Evolutionary conservation across 2,113 vertebrate species (phyloP).

Genomic region (Mustelus asterias): DNA sequence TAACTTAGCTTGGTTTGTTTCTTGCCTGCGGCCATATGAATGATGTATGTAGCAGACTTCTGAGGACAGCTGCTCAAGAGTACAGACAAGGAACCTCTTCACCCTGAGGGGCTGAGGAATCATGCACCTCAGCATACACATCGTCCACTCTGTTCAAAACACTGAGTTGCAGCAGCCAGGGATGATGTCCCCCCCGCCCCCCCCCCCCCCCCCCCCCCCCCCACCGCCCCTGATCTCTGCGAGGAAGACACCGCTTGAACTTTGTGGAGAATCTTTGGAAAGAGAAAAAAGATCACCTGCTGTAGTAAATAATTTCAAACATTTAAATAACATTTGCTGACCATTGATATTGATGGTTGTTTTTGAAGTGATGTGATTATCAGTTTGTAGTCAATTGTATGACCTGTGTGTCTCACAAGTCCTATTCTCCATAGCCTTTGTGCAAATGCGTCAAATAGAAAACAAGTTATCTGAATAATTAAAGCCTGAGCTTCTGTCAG

Average conservation of each 20-base stretch:
- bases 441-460: not conserved
- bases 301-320: not conserved
- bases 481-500: not conserved
- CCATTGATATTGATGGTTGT: not conserved
- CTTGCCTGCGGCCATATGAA: not conserved
- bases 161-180: not conserved
- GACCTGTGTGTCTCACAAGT: not conserved
- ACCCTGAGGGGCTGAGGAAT: not conserved
- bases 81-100: not conserved
- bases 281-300: not conserved
- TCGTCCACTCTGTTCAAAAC: not conserved
- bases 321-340: not conserved
- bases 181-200: not conserved
- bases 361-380: not conserved
- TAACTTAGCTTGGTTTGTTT: not conserved
- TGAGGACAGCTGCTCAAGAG: not conserved
- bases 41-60: not conserved
- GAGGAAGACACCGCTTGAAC: not conserved
- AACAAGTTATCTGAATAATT: not conserved
- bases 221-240: not conserved
- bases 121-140: not conserved
- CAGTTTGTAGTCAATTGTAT: not conserved
- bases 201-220: not conserved
- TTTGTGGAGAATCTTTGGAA: not conserved
- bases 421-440: not conserved